phyloP scores from a whole-genome alignment of 2,888 invertebrate species.

The Icerya purchasi region DNA sequence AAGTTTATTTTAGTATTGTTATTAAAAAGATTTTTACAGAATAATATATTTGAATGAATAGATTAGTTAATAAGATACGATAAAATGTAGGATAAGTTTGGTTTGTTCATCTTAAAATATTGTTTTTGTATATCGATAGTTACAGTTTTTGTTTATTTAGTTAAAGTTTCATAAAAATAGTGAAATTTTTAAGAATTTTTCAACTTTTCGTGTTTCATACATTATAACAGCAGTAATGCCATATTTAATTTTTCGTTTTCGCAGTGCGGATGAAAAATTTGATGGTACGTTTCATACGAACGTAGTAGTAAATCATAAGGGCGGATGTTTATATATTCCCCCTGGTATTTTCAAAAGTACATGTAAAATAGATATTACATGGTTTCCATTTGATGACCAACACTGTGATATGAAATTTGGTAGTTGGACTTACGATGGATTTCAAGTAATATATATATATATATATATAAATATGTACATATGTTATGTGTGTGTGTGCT shows the following conservation, averaged over 20 bases:
- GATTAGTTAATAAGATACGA: not conserved
- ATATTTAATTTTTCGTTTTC: no score
- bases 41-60: not conserved
- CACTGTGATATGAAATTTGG: slow-evolving; percentile 99
- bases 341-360: slow-evolving; percentile 99
- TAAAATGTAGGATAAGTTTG: no score
- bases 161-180: slow-evolving; percentile 2
- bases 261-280: slow-evolving; percentile 98
- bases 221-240: no score
- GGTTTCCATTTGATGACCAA: slow-evolving; percentile 99
- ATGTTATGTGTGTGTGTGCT: no score
- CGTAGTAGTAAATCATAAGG: slow-evolving; percentile 96
- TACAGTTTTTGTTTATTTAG: no score
- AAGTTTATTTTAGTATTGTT: slow-evolving; percentile 18
- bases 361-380: slow-evolving; percentile 99
- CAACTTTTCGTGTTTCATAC: no score
- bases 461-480: no score
- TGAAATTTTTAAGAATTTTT: no score
- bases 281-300: slow-evolving; percentile 99
- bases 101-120: not conserved
- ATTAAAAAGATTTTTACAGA: no score
- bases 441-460: slow-evolving; percentile 71
- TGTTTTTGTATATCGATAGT: no score
- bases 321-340: slow-evolving; percentile 96
- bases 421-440: slow-evolving; percentile 99